Conservation (phyloP, 2,113 vertebrate species). For the Vicugna pacos region DNA sequence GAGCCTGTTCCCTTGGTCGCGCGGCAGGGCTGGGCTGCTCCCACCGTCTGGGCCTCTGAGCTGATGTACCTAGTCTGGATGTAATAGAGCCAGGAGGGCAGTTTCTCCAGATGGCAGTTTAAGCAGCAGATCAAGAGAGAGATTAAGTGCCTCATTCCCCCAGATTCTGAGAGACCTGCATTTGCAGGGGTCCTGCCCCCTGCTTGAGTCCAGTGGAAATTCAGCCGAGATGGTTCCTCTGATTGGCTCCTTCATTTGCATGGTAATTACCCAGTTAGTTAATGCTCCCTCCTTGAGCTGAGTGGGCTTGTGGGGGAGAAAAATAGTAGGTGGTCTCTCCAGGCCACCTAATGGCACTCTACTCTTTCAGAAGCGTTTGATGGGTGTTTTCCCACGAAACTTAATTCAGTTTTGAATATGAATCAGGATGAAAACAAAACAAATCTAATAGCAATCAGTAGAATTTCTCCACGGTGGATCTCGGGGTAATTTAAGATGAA, state of each 20-base stretch:
- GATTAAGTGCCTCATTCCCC: not conserved
- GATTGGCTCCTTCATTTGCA: not conserved
- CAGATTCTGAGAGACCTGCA: not conserved
- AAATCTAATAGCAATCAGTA: not conserved
- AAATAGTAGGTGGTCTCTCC: not conserved
- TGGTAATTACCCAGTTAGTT: not conserved
- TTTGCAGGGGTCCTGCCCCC: not conserved
- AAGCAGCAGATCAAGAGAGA: not conserved
- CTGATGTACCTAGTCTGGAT: not conserved
- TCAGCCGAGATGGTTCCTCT: not conserved
- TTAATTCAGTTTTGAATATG: not conserved
- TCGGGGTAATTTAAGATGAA: not conserved
- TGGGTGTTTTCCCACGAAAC: not conserved
- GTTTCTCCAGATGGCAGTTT: not conserved
- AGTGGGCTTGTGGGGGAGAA: not conserved
- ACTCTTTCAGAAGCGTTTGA: too few species aligned
- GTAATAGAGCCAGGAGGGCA: not conserved
- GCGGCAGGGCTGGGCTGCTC: not conserved
- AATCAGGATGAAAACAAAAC: conserved; percentile 1
- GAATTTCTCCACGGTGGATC: not conserved
- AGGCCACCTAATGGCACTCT: not conserved
- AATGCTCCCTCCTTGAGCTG: not conserved
- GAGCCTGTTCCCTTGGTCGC: not conserved
- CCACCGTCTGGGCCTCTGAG: not conserved
- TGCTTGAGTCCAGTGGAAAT: fast-evolving